A percentile compares a stretch with the other conserved stretches of the same genome.
Conservation (phyloP, 2,797 vertebrate genomes). For the Manis crassicaudata region DNA sequence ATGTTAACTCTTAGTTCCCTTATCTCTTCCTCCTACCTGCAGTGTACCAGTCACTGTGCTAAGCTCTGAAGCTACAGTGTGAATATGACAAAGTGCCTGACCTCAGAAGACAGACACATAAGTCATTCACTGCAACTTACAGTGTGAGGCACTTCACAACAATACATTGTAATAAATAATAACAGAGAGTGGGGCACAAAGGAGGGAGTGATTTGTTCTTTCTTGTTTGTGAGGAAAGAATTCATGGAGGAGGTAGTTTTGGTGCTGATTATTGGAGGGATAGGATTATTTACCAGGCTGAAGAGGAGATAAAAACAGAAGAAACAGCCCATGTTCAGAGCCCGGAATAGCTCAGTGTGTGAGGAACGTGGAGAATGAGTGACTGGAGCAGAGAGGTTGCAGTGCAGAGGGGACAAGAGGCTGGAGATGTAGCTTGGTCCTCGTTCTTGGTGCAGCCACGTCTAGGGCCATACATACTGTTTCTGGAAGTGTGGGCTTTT, state of each 20-base stretch:
- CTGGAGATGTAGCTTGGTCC: background rate
- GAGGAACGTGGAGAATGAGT: background rate
- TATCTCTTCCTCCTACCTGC: background rate
- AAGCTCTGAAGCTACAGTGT: background rate
- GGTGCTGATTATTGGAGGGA: background rate
- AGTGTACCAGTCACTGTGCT: background rate
- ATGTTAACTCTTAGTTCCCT: background rate
- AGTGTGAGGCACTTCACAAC: background rate
- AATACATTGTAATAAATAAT: background rate
- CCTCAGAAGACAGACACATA: background rate
- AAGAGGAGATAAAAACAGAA: background rate
- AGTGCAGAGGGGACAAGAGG: background rate
- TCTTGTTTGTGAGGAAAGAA: background rate
- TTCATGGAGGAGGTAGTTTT: background rate
- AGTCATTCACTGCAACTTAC: background rate
- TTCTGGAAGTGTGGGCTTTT: background rate
- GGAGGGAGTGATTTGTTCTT: background rate
- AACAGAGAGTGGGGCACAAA: background rate
- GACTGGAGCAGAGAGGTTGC: background rate
- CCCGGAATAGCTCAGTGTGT: background rate
- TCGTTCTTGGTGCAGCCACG: background rate
- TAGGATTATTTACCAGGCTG: background rate
- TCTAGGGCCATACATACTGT: background rate
- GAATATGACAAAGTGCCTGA: background rate
- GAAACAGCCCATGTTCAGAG: background rate